Percentiles rank a stretch among this genome's conserved stretches.
phyloP scores from a whole-genome alignment of 2,113 vertebrate genomes.

The Papio anubis region DNA sequence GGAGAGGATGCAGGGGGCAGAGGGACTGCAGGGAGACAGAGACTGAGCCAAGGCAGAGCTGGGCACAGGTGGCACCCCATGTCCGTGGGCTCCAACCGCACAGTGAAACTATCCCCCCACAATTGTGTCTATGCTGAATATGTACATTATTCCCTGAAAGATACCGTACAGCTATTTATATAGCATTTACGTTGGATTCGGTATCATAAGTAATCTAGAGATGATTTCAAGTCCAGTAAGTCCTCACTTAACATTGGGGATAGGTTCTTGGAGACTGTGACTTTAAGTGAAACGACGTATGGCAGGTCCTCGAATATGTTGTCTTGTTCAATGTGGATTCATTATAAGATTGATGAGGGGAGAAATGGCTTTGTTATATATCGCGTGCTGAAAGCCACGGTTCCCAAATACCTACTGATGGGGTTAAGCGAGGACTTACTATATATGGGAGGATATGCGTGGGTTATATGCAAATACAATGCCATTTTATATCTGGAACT shows the following conservation, averaged over 20 bases:
- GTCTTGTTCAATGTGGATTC: not conserved
- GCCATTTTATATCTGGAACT: not conserved
- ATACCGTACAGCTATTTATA: no score
- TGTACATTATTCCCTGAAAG: no score
- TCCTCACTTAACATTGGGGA: not conserved
- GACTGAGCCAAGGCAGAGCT: not conserved
- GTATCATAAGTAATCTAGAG: not conserved
- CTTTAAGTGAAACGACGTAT: not conserved
- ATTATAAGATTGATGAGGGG: not conserved
- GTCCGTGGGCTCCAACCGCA: no score
- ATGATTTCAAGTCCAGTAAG: not conserved
- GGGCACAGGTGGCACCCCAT: no score
- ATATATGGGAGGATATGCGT: not conserved
- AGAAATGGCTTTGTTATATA: not conserved
- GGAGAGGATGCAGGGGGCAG: rapidly evolving
- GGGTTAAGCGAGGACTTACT: not conserved
- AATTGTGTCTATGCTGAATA: no score
- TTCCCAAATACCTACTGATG: not conserved
- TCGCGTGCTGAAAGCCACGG: not conserved
- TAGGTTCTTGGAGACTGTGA: not conserved
- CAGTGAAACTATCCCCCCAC: no score
- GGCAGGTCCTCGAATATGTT: not conserved
- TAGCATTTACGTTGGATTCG: not conserved
- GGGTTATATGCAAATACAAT: not conserved
- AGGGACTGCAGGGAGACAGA: not conserved